phyloP scores from a whole-genome alignment of 2,797 vertebrate species.

The Muscicapa striata region DNA sequence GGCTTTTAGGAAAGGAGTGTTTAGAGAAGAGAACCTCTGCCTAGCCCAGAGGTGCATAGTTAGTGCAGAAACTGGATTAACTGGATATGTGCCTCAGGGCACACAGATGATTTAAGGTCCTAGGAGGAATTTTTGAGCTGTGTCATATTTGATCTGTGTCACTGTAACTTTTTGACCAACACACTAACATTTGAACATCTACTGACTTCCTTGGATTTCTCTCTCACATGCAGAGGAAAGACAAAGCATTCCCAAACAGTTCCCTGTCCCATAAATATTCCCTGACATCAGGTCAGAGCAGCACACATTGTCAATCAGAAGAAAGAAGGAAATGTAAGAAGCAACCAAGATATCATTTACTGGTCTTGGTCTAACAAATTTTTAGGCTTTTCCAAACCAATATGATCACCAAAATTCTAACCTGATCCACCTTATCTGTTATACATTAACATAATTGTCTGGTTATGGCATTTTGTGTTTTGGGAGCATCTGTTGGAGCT shows the following conservation, averaged over 20 bases:
- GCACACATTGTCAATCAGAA: not conserved
- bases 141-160: rapidly evolving
- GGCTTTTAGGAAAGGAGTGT: not conserved
- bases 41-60: not conserved
- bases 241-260: not conserved
- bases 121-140: not conserved
- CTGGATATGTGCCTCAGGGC: no score
- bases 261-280: not conserved
- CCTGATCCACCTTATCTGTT: not conserved
- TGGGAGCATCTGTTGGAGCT: not conserved
- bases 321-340: not conserved
- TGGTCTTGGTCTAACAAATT: not conserved
- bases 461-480: not conserved
- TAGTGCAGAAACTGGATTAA: not conserved
- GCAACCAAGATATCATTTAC: not conserved
- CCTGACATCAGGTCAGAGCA: not conserved
- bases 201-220: not conserved
- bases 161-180: not conserved
- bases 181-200: not conserved
- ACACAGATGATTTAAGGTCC: not conserved
- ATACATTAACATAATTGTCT: not conserved
- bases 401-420: not conserved
- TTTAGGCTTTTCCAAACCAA: not conserved
- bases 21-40: not conserved
- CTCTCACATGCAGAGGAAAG: not conserved